Evolutionary conservation across 2,888 invertebrate genomes (phyloP).

Genomic region (Microdon myrmicae): DNA sequence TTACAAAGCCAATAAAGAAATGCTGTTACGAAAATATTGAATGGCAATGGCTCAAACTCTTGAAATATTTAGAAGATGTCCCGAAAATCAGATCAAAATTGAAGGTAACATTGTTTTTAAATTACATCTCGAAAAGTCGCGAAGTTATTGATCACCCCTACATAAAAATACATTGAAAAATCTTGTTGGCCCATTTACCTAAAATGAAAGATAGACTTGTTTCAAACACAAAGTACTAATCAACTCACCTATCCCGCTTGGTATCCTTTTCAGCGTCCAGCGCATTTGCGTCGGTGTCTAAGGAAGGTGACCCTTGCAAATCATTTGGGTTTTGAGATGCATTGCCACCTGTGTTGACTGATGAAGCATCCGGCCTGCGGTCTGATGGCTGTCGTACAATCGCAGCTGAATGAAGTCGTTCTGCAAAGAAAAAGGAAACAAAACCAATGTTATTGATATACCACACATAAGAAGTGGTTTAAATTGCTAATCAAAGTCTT

Average conservation of each 20-base stretch:
- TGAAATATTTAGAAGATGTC: too few species aligned
- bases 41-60: too few species aligned
- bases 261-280: conserved; percentile 58
- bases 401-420: conserved; percentile 64
- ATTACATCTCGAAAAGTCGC: too few species aligned
- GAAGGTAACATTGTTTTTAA: too few species aligned
- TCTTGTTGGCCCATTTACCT: too few species aligned
- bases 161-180: too few species aligned
- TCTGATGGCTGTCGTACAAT: conserved; percentile 66
- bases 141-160: too few species aligned
- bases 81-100: too few species aligned
- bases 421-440: conserved; percentile 53
- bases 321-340: conserved; percentile 56
- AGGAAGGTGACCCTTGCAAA: conserved; percentile 57
- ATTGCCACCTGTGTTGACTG: conserved; percentile 61
- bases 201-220: not conserved
- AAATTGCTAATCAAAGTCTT: conserved; percentile 17
- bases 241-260: conserved; percentile 56
- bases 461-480: too few species aligned
- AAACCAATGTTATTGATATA: too few species aligned
- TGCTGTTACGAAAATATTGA: too few species aligned
- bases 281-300: conserved; percentile 60
- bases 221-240: not conserved
- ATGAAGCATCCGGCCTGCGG: conserved; percentile 63
- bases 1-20: too few species aligned